Percentiles rank a stretch among this genome's conserved stretches.
phyloP scores from a whole-genome alignment of 2,888 invertebrate species.

The Epistrophe eligans region DNA sequence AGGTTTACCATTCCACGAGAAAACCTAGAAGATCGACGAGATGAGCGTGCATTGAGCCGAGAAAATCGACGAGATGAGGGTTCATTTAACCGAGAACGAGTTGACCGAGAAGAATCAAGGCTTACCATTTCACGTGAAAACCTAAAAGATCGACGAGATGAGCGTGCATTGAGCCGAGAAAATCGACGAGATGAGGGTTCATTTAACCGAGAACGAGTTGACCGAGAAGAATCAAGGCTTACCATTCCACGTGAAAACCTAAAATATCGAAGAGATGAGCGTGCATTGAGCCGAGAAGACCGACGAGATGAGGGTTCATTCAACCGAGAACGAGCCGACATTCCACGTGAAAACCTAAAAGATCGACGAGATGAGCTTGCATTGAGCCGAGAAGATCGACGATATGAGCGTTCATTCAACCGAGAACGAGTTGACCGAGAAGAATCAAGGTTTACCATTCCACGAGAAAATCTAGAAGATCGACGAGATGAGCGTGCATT shows the following conservation, averaged over 20 bases:
- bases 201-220: not conserved
- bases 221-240: not conserved
- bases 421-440: no score
- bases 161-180: no score
- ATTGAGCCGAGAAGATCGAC: not conserved
- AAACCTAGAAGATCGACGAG: not conserved
- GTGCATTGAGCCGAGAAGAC: not conserved
- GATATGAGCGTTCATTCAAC: no score
- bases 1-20: not conserved
- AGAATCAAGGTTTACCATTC: no score
- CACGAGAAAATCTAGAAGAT: not conserved
- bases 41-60: not conserved
- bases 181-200: no score
- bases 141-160: not conserved
- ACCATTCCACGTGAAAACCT: not conserved
- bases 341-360: no score
- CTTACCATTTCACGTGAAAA: not conserved
- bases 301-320: not conserved
- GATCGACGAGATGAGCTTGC: no score
- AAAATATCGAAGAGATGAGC: not conserved
- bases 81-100: not conserved
- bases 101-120: not conserved
- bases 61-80: not conserved
- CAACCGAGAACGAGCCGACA: not conserved
- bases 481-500: slow-evolving; percentile 3